These are phyloP conservation scores for Cyrtonyx montezumae DNA, from an alignment of 2,113 vertebrate species.

Conservation along the genomic window DNA sequence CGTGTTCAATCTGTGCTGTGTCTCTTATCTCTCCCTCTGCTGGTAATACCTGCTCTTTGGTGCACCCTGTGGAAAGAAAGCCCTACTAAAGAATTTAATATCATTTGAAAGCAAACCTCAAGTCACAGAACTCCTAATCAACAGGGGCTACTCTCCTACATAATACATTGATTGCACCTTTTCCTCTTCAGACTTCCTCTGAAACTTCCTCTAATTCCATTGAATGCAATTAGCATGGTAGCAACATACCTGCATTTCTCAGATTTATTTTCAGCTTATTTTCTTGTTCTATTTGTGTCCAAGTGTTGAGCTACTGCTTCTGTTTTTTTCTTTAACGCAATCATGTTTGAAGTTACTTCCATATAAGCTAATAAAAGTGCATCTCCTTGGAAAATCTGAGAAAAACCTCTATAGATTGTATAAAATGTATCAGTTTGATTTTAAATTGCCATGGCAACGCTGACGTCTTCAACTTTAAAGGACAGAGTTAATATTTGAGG, in stretches of 20 bases:
- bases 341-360: constrained; percentile 28
- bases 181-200: background rate
- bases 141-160: background rate
- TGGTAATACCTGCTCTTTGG: background rate
- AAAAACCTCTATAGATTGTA: constrained; percentile 66
- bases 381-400: constrained; percentile 61
- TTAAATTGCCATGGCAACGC: constrained; percentile 76
- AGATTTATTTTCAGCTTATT: background rate
- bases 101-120: background rate
- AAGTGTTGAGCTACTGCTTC: constrained; percentile 23
- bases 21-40: background rate
- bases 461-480: constrained; percentile 77
- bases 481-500: constrained; percentile 74
- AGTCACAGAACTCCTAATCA: background rate
- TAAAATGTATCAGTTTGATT: constrained; percentile 67
- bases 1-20: background rate
- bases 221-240: background rate
- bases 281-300: background rate
- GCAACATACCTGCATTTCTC: background rate
- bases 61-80: background rate
- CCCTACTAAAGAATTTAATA: background rate
- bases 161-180: background rate
- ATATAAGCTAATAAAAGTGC: constrained; percentile 67
- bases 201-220: background rate
- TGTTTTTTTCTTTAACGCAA: constrained; percentile 13